Conservation (phyloP, 2,888 invertebrate genomes). For the Cryptus armator region DNA sequence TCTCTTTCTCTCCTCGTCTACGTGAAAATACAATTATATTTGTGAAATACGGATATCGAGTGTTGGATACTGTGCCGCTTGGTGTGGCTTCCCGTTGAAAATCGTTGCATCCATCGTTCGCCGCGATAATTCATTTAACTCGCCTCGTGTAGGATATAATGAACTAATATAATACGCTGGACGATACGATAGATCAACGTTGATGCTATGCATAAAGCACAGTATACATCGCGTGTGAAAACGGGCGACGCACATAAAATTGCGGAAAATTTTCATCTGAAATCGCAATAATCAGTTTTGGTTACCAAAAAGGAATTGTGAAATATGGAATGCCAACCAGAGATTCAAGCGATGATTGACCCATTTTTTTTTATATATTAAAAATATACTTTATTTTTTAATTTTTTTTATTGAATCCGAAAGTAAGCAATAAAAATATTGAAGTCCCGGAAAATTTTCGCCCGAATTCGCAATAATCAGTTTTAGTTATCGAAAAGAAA, state of each 20-base stretch:
- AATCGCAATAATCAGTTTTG: background rate
- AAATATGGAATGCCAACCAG: background rate
- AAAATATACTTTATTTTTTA: no score
- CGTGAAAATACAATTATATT: constrained; percentile 64
- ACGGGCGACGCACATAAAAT: background rate
- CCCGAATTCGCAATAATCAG: background rate
- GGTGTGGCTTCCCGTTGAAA: constrained; percentile 42
- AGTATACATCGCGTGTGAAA: constrained; percentile 17
- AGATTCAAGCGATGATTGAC: background rate
- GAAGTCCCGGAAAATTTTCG: background rate
- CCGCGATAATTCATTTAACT: constrained; percentile 65
- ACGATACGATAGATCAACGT: constrained; percentile 60
- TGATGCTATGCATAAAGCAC: constrained; percentile 36
- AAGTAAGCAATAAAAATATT: no score
- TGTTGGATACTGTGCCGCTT: constrained; percentile 18
- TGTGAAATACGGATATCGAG: constrained; percentile 62
- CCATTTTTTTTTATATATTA: no score
- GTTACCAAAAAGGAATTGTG: no score
- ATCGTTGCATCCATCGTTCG: constrained; percentile 41
- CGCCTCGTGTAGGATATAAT: constrained; percentile 42
- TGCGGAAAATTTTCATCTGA: background rate
- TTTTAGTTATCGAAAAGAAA: background rate
- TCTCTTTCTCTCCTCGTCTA: constrained; percentile 1
- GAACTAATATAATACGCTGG: constrained; percentile 53
- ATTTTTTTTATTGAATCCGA: no score